phyloP scores from a whole-genome alignment of 2,888 invertebrate species.

The Drosophila anomelani region DNA sequence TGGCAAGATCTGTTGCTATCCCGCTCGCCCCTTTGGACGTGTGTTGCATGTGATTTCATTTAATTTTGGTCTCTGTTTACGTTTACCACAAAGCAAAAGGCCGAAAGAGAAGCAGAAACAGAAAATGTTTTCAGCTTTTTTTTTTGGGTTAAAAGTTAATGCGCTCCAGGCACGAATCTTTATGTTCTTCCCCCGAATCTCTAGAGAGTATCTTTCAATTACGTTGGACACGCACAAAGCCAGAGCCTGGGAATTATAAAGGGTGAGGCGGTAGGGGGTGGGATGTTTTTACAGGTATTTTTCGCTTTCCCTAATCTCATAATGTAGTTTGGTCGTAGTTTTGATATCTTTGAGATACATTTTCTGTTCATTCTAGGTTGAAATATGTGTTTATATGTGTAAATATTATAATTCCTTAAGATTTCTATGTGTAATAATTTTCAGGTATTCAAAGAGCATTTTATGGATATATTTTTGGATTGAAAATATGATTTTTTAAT shows the following conservation, averaged over 20 bases:
- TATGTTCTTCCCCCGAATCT: conserved; percentile 40
- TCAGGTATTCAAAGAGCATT: background rate
- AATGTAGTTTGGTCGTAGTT: background rate
- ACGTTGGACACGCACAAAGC: conserved; percentile 54
- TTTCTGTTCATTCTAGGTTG: background rate
- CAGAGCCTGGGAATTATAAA: conserved; percentile 11
- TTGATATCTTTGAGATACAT: background rate
- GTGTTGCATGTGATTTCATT: conserved; percentile 79
- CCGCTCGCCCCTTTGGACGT: conserved; percentile 57
- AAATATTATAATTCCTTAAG: background rate
- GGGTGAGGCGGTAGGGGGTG: background rate
- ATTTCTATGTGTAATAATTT: background rate
- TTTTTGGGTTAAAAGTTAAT: conserved; percentile 72
- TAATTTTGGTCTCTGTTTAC: conserved; percentile 57
- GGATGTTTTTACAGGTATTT: background rate
- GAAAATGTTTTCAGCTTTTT: conserved; percentile 41
- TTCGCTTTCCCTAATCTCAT: background rate
- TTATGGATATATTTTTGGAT: background rate
- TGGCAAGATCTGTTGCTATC: conserved; percentile 37
- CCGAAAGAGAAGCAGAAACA: conserved; percentile 18
- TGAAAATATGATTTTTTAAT: background rate
- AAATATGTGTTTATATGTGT: background rate
- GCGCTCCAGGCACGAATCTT: conserved; percentile 65
- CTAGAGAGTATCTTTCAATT: conserved; percentile 60
- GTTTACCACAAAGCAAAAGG: conserved; percentile 59